Conservation (phyloP, 2,797 vertebrate species). For the Adrianichthys oophorus region DNA sequence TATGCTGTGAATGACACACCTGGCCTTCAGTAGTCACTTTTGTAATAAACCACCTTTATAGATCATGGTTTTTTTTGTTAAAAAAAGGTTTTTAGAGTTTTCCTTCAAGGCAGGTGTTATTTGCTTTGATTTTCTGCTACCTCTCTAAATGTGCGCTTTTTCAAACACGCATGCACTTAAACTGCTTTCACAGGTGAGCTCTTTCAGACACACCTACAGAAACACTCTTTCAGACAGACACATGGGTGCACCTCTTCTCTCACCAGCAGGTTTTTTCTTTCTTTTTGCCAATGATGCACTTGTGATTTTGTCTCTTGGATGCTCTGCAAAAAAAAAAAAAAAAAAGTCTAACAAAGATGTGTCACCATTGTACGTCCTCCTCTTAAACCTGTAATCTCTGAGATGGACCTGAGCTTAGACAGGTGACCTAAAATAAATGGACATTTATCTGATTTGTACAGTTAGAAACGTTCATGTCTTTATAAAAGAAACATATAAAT, state of each 20-base stretch:
- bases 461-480: slow-evolving; percentile 42
- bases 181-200: slow-evolving; percentile 31
- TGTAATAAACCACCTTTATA: neutral
- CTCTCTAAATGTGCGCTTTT: slow-evolving; percentile 65
- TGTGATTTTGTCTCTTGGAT: slow-evolving; percentile 60
- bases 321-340: slow-evolving; percentile 51
- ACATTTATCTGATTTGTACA: slow-evolving; percentile 37
- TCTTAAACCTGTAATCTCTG: slow-evolving; percentile 36
- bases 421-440: slow-evolving; percentile 33
- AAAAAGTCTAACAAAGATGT: slow-evolving; percentile 38
- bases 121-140: slow-evolving; percentile 66
- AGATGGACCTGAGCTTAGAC: slow-evolving; percentile 44
- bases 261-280: slow-evolving; percentile 75
- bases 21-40: slow-evolving; percentile 37
- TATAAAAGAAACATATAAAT: slow-evolving; percentile 37
- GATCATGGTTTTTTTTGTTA: slow-evolving; percentile 17
- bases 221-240: slow-evolving; percentile 29
- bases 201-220: slow-evolving; percentile 14
- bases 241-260: slow-evolving; percentile 63
- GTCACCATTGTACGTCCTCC: slow-evolving; percentile 25
- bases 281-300: slow-evolving; percentile 76
- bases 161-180: slow-evolving; percentile 41
- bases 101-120: slow-evolving; percentile 26
- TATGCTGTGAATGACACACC: slow-evolving; percentile 42
- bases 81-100: slow-evolving; percentile 10